Base-by-base conservation (phyloP, 2,888 invertebrate genomes). In the Philonicus albiceps region DNA sequence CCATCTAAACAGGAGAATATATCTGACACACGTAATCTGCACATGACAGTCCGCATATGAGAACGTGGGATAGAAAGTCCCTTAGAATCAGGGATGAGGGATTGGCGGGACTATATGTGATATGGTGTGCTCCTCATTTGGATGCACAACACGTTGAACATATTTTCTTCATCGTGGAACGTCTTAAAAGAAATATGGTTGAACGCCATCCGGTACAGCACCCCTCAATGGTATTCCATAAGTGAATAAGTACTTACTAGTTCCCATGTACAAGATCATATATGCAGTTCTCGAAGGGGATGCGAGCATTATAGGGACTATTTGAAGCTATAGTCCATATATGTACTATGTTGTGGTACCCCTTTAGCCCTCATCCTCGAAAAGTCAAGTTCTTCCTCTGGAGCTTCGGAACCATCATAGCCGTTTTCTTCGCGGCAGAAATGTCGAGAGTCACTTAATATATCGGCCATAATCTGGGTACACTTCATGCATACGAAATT, bases 141-240 rank as follows among this genome's bases (percentile, higher is more conserved):
- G 19, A 83, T 83, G 83, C 83, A 83, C 37, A 83, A 49, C 83
- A 83, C 83, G 83, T n/a, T 34, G 72, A 64, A 83, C 83, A 83
- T 83, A 83, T 83, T 83, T 83, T 83, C 83, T 83, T 83, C 83
- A 83, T 83, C 83, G 72, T 83, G 83, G 64, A 83, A 83, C 83
- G 37, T 83, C 64, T 83, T 83, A 83, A 83, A 83, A 64, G 55
- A 83, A 83, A 83, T 83, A 83, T 83, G 83, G 83, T 83, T 37
- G 55, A 43, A 80, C 53, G 34, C 37, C 49, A 80, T 80, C 27
- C 80, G 80, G 30, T 80, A 49, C 53, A 30, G 49, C 64, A 64
- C 49, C 80, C 27, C 49, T 80, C 34, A 27, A 53, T 80, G 53
- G 53, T 53, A 53, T 80, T 64, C 34, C 53, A 83, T 83, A 83